Percentiles rank a stretch among this genome's conserved stretches.
These are phyloP conservation scores for Saimiri boliviensis DNA, from an alignment of 2,113 vertebrate genomes.

Conservation along the genomic window DNA sequence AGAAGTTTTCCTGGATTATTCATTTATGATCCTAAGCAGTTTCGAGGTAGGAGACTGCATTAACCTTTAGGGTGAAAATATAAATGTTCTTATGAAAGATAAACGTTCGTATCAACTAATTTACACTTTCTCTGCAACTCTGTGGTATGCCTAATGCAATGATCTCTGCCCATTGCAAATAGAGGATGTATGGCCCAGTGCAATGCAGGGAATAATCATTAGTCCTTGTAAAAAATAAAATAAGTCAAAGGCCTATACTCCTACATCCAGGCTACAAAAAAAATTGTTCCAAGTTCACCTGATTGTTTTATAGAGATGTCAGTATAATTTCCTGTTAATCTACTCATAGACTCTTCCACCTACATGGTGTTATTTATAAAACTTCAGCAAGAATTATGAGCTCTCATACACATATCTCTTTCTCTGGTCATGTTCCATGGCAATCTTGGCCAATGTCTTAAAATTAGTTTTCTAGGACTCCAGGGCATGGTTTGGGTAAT, in stretches of 20 bases:
- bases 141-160: not conserved
- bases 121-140: not conserved
- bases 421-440: not conserved
- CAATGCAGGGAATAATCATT: not conserved
- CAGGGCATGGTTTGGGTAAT: too few species aligned
- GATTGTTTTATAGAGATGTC: not conserved
- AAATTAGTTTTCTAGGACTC: not conserved
- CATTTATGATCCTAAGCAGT: not conserved
- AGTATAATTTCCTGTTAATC: not conserved
- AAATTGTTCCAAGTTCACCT: not conserved
- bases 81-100: not conserved
- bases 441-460: not conserved
- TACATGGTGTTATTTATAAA: not conserved
- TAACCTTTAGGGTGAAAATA: not conserved
- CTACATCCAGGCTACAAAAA: not conserved
- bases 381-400: not conserved
- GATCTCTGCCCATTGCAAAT: not conserved
- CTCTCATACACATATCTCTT: not conserved
- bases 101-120: too few species aligned
- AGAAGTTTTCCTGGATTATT: not conserved
- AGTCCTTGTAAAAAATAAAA: not conserved
- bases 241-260: accelerated
- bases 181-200: not conserved
- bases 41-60: not conserved
- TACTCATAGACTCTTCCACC: not conserved